Evolutionary conservation across 2,797 vertebrate species (phyloP).

Genomic region (Orestias chungarensis): DNA sequence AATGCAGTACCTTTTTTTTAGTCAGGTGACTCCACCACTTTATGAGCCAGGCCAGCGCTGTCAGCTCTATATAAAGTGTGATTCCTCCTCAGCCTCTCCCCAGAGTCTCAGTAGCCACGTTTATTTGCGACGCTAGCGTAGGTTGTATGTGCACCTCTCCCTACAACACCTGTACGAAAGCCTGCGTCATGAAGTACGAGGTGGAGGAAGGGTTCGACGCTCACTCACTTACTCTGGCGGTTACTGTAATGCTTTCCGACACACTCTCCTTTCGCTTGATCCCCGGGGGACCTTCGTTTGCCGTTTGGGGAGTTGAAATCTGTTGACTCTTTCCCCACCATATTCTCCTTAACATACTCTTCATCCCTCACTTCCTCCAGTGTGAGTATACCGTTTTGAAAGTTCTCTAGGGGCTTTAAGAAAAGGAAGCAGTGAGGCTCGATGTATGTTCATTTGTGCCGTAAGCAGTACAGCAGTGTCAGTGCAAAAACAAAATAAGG

Average conservation of each 20-base stretch:
- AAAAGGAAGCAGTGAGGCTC: slow-evolving; percentile 22
- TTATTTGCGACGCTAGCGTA: slow-evolving; percentile 21
- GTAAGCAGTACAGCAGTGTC: slow-evolving; percentile 31
- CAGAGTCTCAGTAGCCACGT: slow-evolving; percentile 39
- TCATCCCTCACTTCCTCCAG: slow-evolving; percentile 60
- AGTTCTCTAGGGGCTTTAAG: slow-evolving; percentile 60
- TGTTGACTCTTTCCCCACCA: slow-evolving; percentile 78
- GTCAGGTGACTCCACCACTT: slow-evolving; percentile 9
- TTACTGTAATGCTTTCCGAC: slow-evolving; percentile 82
- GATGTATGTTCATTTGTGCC: slow-evolving; percentile 46
- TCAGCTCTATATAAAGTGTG: slow-evolving; percentile 45
- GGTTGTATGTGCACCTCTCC: slow-evolving; percentile 14
- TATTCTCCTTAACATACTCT: slow-evolving; percentile 69
- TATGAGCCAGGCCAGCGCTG: slow-evolving; percentile 21
- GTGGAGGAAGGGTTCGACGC: slow-evolving; percentile 39
- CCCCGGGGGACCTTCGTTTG: slow-evolving; percentile 66
- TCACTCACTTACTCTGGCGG: slow-evolving; percentile 73
- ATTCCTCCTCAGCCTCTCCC: slow-evolving; percentile 49
- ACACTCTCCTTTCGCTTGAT: slow-evolving; percentile 73
- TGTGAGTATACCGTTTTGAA: slow-evolving; percentile 72
- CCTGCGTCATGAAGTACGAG: slow-evolving; percentile 12
- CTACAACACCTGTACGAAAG: slow-evolving; percentile 48
- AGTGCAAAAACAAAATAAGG: slow-evolving; percentile 28
- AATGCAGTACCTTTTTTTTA: slow-evolving; percentile 33
- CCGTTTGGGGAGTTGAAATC: slow-evolving; percentile 78